These are phyloP conservation scores for Sphaerophoria rueppellii DNA, from an alignment of 2,888 invertebrate species.

Conservation along the genomic window DNA sequence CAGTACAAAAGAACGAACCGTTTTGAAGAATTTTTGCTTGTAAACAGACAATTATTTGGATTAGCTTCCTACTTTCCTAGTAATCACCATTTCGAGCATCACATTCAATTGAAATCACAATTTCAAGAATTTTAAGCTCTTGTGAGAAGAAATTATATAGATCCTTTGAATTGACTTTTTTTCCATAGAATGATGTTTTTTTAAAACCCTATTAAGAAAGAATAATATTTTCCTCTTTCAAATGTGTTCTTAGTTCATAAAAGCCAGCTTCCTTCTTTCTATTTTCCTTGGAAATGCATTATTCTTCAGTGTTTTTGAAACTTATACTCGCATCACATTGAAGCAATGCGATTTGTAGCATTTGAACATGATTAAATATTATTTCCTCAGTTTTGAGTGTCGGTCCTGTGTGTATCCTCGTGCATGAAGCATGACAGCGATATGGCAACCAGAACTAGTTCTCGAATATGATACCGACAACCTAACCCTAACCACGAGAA, in stretches of 20 bases:
- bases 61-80: too few relatives aligned
- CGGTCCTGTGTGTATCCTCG: too few relatives aligned
- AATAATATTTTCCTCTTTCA: conserved; percentile 5
- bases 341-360: conserved; percentile 31
- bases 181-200: conserved; percentile 12
- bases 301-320: conserved; percentile 8
- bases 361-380: conserved; percentile 42
- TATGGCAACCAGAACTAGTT: too few relatives aligned
- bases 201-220: conserved; percentile 26
- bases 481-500: too few relatives aligned
- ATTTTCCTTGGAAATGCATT: conserved; percentile 19
- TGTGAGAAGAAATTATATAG: too few relatives aligned
- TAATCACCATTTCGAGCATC: neutral
- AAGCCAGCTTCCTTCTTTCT: conserved; percentile 11
- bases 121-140: too few relatives aligned
- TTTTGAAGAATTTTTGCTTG: too few relatives aligned
- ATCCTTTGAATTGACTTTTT: neutral
- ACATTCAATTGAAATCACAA: neutral
- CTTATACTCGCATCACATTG: neutral
- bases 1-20: too few relatives aligned
- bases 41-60: too few relatives aligned
- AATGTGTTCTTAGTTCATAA: neutral
- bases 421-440: neutral
- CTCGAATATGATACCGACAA: too few relatives aligned
- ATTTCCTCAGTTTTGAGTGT: conserved; percentile 20